Evolutionary conservation across 2,797 vertebrate species (phyloP), one percentile per base, ranked within the genome.

Genomic region (Myiotriccus ornatus): DNA sequence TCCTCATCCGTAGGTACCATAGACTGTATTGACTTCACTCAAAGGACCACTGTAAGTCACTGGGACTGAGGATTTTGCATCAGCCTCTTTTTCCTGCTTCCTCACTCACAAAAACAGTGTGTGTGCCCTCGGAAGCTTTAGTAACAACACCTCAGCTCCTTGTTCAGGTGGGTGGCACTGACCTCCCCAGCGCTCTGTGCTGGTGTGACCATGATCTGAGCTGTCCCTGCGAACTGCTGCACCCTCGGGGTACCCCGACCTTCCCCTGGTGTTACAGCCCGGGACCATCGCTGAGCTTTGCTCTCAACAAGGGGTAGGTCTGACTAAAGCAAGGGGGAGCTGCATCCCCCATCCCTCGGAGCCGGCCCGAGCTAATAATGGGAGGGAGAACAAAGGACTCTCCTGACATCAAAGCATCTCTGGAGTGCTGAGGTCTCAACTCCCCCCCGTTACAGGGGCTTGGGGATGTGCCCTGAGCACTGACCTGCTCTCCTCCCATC

Each of bases 371-470:
- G 69, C 10, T 35, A 6, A 43, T 35, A 6, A 43, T 2, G 24
- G 0, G 25, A 59, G 11, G 3, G 9, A n/a, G 60, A 78, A 28
- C 0, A 4, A 64, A 39, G 64, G 71, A 46, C 28, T 87, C n/a
- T 80, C 44, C 2, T 14, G n/a, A 8, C 49, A 22, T 67, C 20
- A 21, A 70, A 68, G 64, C 2, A 0, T 12, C 41, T 25, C 37
- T 7, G 60, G n/a, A n/a, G 8, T 14, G 10, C 52, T 28, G 78
- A 85, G 67, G 13, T 24, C 39, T 34, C 62, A 6, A 12, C 68
- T 69, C 1, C 11, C 32, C 16, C 3, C 13, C 13, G 7, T 3
- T 7, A 0, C 1, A 1, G 43, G n/a, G 37, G 4, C 32, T 32
- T 19, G 20, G 85, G 34, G 28, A 55, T 30, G 34, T 23, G 52